Base-by-base conservation (phyloP, 1,140 invertebrate genomes). In the Drosophila paulistorum region DNA sequence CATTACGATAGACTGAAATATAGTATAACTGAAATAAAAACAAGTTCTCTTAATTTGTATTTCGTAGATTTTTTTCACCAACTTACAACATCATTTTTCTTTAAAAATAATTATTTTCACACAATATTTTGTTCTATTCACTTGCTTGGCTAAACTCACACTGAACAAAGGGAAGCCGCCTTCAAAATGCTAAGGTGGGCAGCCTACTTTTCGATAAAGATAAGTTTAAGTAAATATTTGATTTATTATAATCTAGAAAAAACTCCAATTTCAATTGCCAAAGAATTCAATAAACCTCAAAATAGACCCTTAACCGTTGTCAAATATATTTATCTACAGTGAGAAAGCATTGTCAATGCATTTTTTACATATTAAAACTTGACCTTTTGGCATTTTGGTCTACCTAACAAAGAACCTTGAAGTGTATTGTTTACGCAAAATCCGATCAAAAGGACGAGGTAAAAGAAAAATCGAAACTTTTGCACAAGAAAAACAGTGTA, bases 391-490 rank as follows among this genome's bases (percentile, higher is more conserved):
- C 42, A 71, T 39, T 51, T 33, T 58, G 14, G 11, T 10, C n/a
- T 14, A 14, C 10, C 37, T n/a, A 26, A 37, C 11, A 51, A 67
- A 74, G 58, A 87, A 62, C 83, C 83, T 86, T 86, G 79, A 77
- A 79, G 73, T 77, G 73, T 77, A 74, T 87, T 86, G 68, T 74
- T 83, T 82, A 79, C 72, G 54, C 62, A 79, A 77, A 82, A 61
- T n/a, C 61, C 13, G 20, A 59, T 59, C 57, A 58, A 13, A 7
- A 54, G 11, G 7, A 58, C 30, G 9, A 71, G 48, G 33, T 9
- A 30, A 0, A 17, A 11, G n/a, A 39, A 10, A n/a, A 41, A 48
- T 42, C 41, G 64, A 65, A 76, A 61, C 54, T 65, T 70, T 70
- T 57, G 7, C 7, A 69, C 59, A 68, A 61, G 68, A 67, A 68